Evolutionary conservation across 2,113 vertebrate genomes (phyloP), one percentile per base, ranked within the genome.

Genomic region (Paradoxurus hermaphroditus): DNA sequence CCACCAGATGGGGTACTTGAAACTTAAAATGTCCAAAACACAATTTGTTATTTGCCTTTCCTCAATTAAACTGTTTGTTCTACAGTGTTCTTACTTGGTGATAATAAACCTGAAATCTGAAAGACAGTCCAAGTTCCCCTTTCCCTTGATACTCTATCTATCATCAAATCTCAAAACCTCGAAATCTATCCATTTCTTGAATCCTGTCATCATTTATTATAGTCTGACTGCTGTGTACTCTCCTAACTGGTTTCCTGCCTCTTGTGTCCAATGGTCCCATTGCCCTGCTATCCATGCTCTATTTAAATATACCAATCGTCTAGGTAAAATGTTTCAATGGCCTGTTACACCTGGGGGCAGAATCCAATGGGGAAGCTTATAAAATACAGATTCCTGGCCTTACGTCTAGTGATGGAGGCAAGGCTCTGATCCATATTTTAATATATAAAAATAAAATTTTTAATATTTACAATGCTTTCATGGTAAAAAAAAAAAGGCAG

Each of bases 51-150:
- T n/a, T 51, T 82, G 78, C 27, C 21, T 92, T 87, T 81, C 39
- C 46, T 92, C 81, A 93, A 65, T 81, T 94, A 73, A 86, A 93
- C 31, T 75, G 34, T 73, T 46, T 27, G 21, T 78, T 51, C n/a
- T 53, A 34, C 19, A 44, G 8, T 79, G 67, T 86, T 72, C 75
- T 95, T 93, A 91, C 7, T 91, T 94, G 15, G 21, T 73, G 44
- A 83, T 72, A 94, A 44, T 62, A n/a, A 87, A 62, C 46, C 77
- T 91, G n/a, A 90, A 95, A 94, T 93, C 25, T 75, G 46, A 93
- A 16, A 86, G 65, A 75, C 94, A 75, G 21, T 25, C 29, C 56
- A 83, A 63, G 4, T 31, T 63, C 68, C 19, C 27, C 25, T 81
- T 92, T 59, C 34, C 44, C 21, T 88, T 39, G 67, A 56, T 56